phyloP scores from a whole-genome alignment of 2,888 invertebrate species.

The Perizoma flavofasciatum region DNA sequence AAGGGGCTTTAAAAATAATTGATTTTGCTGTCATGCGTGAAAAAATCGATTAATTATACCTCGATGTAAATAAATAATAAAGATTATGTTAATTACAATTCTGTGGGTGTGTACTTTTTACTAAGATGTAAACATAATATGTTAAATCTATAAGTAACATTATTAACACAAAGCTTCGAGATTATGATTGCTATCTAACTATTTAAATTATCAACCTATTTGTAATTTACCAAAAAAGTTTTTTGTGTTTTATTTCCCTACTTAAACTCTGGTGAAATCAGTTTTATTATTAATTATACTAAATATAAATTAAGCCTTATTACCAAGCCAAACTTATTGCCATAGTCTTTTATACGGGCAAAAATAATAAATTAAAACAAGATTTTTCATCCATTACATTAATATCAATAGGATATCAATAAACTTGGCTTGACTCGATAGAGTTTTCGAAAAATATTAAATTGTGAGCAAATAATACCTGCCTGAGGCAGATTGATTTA shows the following conservation, averaged over 20 bases:
- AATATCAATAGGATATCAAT: slow-evolving; percentile 16
- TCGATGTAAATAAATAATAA: not conserved
- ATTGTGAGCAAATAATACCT: slow-evolving; percentile 39
- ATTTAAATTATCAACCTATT: slow-evolving; percentile 1
- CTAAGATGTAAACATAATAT: not conserved
- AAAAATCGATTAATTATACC: not conserved
- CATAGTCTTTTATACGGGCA: slow-evolving; percentile 39
- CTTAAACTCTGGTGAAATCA: not conserved
- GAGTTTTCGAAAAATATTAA: slow-evolving; percentile 5
- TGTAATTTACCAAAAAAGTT: no score
- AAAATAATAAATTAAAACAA: slow-evolving; percentile 10
- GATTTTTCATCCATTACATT: slow-evolving; percentile 5
- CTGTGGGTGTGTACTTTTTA: slow-evolving; percentile 3
- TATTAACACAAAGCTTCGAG: slow-evolving; percentile 17
- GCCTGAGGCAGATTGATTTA: slow-evolving; percentile 25
- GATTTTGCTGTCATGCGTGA: slow-evolving; percentile 9
- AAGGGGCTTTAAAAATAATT: slow-evolving; percentile 25
- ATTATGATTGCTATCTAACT: slow-evolving; percentile 23
- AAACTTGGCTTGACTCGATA: slow-evolving; percentile 19
- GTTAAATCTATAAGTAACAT: slow-evolving; percentile 11
- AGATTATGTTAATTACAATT: not conserved
- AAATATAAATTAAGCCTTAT: slow-evolving; percentile 2
- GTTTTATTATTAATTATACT: slow-evolving; percentile 4
- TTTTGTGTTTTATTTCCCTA: no score
- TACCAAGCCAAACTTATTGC: slow-evolving; percentile 40